Evolutionary conservation across 2,797 vertebrate genomes (phyloP).

Genomic region (Hemitrygon akajei): DNA sequence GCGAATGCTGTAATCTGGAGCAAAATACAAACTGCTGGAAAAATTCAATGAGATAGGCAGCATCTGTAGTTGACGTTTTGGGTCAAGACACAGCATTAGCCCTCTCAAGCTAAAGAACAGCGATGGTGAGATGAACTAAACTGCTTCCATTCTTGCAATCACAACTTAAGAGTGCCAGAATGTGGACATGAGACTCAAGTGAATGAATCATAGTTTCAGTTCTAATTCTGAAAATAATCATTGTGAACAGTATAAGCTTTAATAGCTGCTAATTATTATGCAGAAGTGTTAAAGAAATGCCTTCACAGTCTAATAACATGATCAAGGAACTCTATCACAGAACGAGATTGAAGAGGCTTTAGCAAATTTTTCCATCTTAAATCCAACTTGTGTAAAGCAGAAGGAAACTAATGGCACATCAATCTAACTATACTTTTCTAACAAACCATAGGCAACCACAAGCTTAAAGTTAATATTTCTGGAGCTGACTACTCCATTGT

Average conservation of each 20-base stretch:
- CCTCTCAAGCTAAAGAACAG: not conserved
- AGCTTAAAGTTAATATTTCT: not conserved
- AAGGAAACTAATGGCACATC: not conserved
- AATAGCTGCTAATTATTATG: not conserved
- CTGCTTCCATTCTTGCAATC: not conserved
- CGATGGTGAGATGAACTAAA: not conserved
- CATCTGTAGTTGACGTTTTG: too few relatives aligned
- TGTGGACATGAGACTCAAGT: not conserved
- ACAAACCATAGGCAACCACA: not conserved
- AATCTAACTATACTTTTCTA: slow-evolving; percentile 6
- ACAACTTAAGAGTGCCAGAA: not conserved
- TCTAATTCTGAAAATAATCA: not conserved
- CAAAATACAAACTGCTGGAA: too few relatives aligned
- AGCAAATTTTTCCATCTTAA: not conserved
- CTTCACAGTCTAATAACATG: not conserved
- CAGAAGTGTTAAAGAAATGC: not conserved
- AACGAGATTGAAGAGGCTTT: not conserved
- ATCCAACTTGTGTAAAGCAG: not conserved
- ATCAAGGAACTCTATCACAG: not conserved
- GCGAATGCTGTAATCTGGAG: too few relatives aligned
- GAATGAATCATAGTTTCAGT: too few relatives aligned
- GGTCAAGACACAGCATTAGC: not conserved
- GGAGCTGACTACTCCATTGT: not conserved
- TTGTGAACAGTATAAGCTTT: not conserved
- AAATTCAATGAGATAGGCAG: too few relatives aligned